phyloP scores from a whole-genome alignment of 1,140 invertebrate genomes.

The Drosophila equinoxialis region DNA sequence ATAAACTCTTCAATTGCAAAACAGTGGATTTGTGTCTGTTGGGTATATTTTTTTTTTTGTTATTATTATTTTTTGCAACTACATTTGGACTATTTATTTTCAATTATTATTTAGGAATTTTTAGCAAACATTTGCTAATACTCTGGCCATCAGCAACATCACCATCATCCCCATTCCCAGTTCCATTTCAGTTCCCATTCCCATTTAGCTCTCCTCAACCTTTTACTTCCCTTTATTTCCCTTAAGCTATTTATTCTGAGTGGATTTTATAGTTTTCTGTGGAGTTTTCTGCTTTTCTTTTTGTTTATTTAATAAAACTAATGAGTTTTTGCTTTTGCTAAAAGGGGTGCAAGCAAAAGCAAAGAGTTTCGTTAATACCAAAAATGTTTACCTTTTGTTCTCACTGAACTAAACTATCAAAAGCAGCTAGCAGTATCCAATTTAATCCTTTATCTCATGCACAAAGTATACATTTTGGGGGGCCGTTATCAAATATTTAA shows the following conservation, averaged over 20 bases:
- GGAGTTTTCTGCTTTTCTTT: not conserved
- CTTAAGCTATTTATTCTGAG: slow-evolving; percentile 10
- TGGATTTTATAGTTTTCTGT: slow-evolving; percentile 15
- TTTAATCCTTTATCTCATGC: not conserved
- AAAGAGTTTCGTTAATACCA: slow-evolving; percentile 6
- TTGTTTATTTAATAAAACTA: slow-evolving; percentile 22
- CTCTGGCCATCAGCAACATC: too few relatives aligned
- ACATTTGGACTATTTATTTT: slow-evolving; percentile 9
- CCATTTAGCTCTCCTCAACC: not conserved
- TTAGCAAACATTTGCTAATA: slow-evolving; percentile 1
- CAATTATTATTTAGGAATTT: slow-evolving; percentile 11
- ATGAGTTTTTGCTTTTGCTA: slow-evolving; percentile 14
- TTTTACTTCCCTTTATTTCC: not conserved
- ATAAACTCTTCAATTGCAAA: too few relatives aligned
- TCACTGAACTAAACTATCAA: not conserved
- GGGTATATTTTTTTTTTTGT: too few relatives aligned
- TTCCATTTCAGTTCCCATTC: not conserved
- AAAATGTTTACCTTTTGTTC: slow-evolving; percentile 21
- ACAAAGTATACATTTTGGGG: not conserved
- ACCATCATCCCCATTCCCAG: too few relatives aligned
- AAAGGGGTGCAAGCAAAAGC: not conserved
- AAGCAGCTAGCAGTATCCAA: not conserved
- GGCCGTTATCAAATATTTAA: slow-evolving; percentile 6
- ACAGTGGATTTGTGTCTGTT: too few relatives aligned
- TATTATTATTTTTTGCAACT: not conserved